Evolutionary conservation across 2,888 invertebrate genomes (phyloP).

Genomic region (Coelinius sp.): DNA sequence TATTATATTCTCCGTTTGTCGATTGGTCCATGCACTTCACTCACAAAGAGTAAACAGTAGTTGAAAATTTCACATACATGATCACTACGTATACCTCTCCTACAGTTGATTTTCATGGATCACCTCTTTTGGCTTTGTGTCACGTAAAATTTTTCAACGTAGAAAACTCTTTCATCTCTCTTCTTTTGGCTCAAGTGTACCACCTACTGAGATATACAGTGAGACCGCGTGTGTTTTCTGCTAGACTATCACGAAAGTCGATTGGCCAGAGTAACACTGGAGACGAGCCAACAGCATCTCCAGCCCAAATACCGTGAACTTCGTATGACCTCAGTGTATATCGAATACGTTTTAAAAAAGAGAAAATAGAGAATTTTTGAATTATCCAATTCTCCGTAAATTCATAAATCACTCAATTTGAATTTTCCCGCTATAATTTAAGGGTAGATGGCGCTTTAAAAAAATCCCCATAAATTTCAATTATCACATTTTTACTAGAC

Average conservation of each 20-base stretch:
- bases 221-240: slow-evolving; percentile 18
- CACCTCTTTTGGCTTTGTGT: slow-evolving; percentile 34
- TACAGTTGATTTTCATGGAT: slow-evolving; percentile 58
- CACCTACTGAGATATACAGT: slow-evolving; percentile 11
- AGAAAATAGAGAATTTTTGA: slow-evolving; percentile 33
- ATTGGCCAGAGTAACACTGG: slow-evolving; percentile 52
- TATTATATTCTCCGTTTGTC: not conserved
- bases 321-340: slow-evolving; percentile 54
- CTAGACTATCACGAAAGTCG: slow-evolving; percentile 41
- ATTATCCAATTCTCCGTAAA: no score
- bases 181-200: not conserved
- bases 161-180: slow-evolving; percentile 15
- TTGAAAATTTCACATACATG: slow-evolving; percentile 34
- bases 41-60: not conserved
- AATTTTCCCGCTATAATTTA: no score
- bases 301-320: slow-evolving; percentile 46
- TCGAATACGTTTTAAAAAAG: slow-evolving; percentile 40
- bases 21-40: not conserved
- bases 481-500: not conserved
- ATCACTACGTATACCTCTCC: not conserved
- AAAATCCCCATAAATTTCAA: no score
- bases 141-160: slow-evolving; percentile 22
- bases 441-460: no score
- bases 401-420: no score
- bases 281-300: slow-evolving; percentile 50